Conservation (phyloP, 2,797 vertebrate genomes). For the Gymnopithys bicolor region DNA sequence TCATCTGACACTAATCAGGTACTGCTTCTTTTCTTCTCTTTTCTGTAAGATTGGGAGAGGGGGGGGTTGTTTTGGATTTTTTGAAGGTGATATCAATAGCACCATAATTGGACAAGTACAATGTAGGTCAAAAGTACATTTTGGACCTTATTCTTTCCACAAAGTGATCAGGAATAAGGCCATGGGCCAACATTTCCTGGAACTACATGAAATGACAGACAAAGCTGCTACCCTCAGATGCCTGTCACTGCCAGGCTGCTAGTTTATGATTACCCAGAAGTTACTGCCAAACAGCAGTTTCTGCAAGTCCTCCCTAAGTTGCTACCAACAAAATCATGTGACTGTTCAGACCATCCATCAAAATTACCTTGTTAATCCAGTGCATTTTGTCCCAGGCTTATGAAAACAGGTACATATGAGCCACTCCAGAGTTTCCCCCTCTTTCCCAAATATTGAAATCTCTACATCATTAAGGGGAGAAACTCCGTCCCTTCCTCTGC, state of each 20-base stretch:
- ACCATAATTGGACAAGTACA: not conserved
- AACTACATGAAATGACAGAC: not conserved
- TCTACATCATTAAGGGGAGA: not conserved
- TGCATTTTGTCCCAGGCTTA: not conserved
- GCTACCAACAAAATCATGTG: not conserved
- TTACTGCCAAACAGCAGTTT: not conserved
- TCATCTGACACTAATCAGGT: not conserved
- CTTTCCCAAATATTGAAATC: not conserved
- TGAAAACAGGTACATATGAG: rapidly evolving
- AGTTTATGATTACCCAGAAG: not conserved
- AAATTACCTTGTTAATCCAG: not conserved
- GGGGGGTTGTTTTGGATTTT: not conserved
- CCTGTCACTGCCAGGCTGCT: not conserved
- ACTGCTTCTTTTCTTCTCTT: not conserved
- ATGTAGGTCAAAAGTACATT: not conserved
- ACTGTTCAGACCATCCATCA: not conserved
- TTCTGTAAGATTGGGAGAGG: not conserved
- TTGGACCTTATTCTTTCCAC: not conserved
- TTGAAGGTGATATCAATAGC: not conserved
- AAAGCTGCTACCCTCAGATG: not conserved
- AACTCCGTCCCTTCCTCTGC: not conserved
- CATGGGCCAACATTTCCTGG: not conserved
- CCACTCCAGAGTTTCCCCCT: not conserved
- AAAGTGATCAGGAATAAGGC: not conserved
- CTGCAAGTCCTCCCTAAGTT: not conserved